phyloP scores from a whole-genome alignment of 2,888 invertebrate genomes.

The Lomographa bimaculata region DNA sequence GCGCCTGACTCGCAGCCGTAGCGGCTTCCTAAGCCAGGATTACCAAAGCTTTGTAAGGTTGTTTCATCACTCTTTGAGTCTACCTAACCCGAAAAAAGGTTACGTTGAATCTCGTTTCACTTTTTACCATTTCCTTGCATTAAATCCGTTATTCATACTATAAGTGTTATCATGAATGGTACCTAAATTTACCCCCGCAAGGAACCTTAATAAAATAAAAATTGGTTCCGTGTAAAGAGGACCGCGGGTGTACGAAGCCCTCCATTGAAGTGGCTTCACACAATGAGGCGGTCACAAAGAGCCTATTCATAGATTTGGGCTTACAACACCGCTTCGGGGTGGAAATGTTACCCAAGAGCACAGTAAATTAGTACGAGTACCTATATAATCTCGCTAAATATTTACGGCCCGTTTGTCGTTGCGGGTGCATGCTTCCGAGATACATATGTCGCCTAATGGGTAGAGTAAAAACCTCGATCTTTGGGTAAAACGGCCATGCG shows the following conservation, averaged over 20 bases:
- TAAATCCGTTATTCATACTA: constrained; percentile 28
- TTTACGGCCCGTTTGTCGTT: too few relatives aligned
- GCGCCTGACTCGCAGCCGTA: constrained; percentile 23
- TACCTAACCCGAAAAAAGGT: constrained; percentile 37
- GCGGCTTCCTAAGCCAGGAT: constrained; percentile 60
- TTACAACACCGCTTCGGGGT: constrained; percentile 38
- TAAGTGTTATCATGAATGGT: constrained; percentile 29
- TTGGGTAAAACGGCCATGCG: too few relatives aligned
- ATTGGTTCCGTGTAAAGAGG: constrained; percentile 45
- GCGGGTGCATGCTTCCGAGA: too few relatives aligned
- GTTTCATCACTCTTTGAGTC: constrained; percentile 38
- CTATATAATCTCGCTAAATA: constrained; percentile 5
- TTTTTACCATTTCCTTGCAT: constrained; percentile 24
- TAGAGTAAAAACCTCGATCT: too few relatives aligned
- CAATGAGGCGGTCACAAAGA: constrained; percentile 55
- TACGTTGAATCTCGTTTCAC: constrained; percentile 32
- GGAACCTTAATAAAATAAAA: constrained; percentile 43
- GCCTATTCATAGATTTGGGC: constrained; percentile 52
- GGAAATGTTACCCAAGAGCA: constrained; percentile 14
- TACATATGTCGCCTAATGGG: too few relatives aligned
- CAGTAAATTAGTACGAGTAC: constrained; percentile 11
- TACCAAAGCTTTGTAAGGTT: constrained; percentile 47
- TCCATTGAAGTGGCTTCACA: constrained; percentile 47
- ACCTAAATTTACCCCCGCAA: constrained; percentile 24
- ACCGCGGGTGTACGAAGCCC: constrained; percentile 36